Conservation (phyloP, 2,113 vertebrate species). For the Ceyx margarethae region DNA sequence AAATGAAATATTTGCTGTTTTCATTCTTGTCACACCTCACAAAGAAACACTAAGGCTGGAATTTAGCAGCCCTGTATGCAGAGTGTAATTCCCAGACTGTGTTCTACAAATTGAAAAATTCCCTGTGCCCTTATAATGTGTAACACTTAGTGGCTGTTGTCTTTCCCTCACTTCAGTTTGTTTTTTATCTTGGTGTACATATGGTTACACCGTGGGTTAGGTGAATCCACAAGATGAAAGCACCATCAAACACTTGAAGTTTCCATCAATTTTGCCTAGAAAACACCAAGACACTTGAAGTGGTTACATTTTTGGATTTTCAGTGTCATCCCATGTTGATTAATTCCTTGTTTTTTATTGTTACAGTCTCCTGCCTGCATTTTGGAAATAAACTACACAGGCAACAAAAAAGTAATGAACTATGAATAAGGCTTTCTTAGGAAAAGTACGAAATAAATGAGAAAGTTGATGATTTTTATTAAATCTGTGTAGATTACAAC, state of each 20-base stretch:
- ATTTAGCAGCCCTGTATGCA: background rate
- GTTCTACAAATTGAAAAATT: constrained; percentile 1
- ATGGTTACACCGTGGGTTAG: background rate
- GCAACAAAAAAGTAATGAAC: background rate
- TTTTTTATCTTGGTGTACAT: background rate
- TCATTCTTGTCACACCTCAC: background rate
- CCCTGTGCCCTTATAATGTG: background rate
- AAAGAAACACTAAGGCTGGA: background rate
- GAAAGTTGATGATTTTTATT: background rate
- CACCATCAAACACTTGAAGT: background rate
- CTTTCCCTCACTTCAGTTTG: background rate
- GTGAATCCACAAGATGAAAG: background rate
- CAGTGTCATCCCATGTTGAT: background rate
- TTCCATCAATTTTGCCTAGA: background rate
- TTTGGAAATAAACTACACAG: background rate
- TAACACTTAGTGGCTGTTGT: background rate
- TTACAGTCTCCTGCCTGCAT: background rate
- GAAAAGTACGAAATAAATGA: background rate
- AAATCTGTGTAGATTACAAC: background rate
- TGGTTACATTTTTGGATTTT: background rate
- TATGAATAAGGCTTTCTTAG: background rate
- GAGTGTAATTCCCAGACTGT: background rate
- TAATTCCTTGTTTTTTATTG: background rate
- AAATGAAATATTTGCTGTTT: background rate
- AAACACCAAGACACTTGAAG: background rate